A percentile compares a stretch with the other conserved stretches of the same genome.
phyloP scores from a whole-genome alignment of 1,140 invertebrate genomes.

The Phortica variegata region DNA sequence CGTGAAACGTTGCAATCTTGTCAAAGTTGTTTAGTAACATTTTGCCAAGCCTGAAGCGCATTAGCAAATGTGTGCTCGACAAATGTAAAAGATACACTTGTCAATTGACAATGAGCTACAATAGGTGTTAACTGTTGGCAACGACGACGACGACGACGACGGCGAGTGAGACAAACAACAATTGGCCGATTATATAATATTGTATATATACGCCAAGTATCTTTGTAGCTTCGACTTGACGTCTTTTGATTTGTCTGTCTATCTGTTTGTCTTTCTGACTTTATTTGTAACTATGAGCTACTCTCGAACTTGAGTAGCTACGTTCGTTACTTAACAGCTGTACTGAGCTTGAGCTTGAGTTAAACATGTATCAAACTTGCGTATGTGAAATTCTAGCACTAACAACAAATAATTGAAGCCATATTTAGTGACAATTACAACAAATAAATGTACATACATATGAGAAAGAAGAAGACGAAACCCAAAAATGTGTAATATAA shows the following conservation, averaged over 20 bases:
- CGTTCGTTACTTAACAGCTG: background rate
- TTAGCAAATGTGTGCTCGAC: too few relatives aligned
- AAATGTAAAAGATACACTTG: too few relatives aligned
- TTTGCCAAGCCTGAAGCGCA: too few relatives aligned
- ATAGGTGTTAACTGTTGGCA: too few relatives aligned
- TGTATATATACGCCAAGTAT: too few relatives aligned
- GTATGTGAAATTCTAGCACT: constrained; percentile 12
- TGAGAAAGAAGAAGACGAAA: constrained; percentile 4
- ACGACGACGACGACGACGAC: too few relatives aligned
- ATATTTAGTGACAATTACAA: constrained; percentile 36
- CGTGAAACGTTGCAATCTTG: too few relatives aligned
- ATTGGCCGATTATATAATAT: too few relatives aligned
- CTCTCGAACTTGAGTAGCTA: constrained; percentile 17
- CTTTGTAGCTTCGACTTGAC: too few relatives aligned
- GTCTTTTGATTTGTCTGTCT: background rate
- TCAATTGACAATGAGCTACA: too few relatives aligned
- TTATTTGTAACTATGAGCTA: background rate
- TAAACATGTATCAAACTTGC: background rate
- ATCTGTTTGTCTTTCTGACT: background rate
- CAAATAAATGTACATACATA: constrained; percentile 6
- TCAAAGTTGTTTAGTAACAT: too few relatives aligned
- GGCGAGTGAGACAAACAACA: too few relatives aligned
- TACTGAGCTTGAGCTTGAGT: background rate
- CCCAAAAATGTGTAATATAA: constrained; percentile 26
- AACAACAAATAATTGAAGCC: constrained; percentile 28